Conservation (phyloP, 2,888 invertebrate species). For the Tinea pellionella region DNA sequence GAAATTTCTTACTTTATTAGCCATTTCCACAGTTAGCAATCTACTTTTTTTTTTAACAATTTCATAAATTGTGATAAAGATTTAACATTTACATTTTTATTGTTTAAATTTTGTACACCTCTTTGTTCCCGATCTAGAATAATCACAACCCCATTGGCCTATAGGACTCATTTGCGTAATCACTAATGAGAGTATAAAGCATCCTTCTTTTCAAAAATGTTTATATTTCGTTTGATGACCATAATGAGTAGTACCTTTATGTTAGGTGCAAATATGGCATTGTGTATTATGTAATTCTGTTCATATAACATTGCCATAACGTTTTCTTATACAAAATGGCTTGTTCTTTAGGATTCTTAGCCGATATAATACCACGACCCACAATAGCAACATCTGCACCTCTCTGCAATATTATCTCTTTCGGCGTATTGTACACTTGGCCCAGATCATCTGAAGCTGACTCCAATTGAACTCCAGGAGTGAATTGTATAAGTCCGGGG, state of each 20-base stretch:
- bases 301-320: conserved; percentile 72
- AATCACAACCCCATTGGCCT: conserved; percentile 80
- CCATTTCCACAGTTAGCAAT: no score
- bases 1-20: no score
- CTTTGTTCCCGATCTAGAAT: conserved; percentile 95
- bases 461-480: conserved; percentile 89
- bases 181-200: no score
- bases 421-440: conserved; percentile 89
- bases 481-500: conserved; percentile 86
- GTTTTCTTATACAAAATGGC: conserved; percentile 78
- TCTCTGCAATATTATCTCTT: conserved; percentile 79
- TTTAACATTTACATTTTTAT: conserved; percentile 39
- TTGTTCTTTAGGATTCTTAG: conserved; percentile 72
- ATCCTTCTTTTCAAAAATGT: no score
- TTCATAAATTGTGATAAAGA: no score
- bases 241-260: no score
- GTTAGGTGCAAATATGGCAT: no score
- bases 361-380: conserved; percentile 87
- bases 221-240: no score
- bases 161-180: no score
- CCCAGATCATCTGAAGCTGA: conserved; percentile 81
- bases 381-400: conserved; percentile 96
- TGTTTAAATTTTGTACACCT: conserved; percentile 75
- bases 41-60: no score
- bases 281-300: no score